Base-by-base conservation (phyloP, 1,140 invertebrate species). In the Meteorus sp. region DNA sequence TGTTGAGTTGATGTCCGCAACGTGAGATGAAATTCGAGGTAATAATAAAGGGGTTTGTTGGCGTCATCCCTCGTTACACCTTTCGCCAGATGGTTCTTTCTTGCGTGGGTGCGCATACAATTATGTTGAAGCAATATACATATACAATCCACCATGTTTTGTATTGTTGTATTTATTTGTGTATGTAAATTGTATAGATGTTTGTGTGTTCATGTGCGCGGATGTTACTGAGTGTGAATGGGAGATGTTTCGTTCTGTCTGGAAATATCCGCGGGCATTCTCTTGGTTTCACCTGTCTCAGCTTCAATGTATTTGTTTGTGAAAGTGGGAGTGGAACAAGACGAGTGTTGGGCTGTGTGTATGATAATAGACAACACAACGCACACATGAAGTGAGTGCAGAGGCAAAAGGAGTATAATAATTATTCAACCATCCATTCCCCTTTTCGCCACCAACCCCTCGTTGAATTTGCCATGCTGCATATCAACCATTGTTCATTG, bases 371-470 rank as follows among this genome's bases (percentile, higher is more conserved):
- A 58, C 56, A 58, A 58, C 56, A 58, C n/a, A n/a, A n/a, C n/a
- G n/a, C n/a, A n/a, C n/a, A n/a, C n/a, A n/a, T n/a, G n/a, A n/a
- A n/a, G n/a, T n/a, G n/a, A n/a, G n/a, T n/a, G n/a, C n/a, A n/a
- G n/a, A n/a, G n/a, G n/a, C n/a, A n/a, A n/a, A 51, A 23, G 45
- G 13, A 23, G 56, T 35, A 58, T 58, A 48, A 58, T 58, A 51
- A 58, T 58, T 58, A 58, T 58, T 58, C 56, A 58, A 58, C 29
- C 56, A 35, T 58, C 25, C 35, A n/a, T n/a, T n/a, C n/a, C n/a
- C n/a, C n/a, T n/a, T n/a, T n/a, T n/a, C n/a, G n/a, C n/a, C n/a
- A n/a, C n/a, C n/a, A n/a, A n/a, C n/a, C n/a, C n/a, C n/a, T n/a
- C 35, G 29, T 4, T 58, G 55, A 58, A 50, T 50, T 58, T 48